Percentiles rank a stretch among this genome's conserved stretches.
These are phyloP conservation scores for Acanthopleura granulata DNA, from an alignment of 2,888 invertebrate genomes.

Conservation along the genomic window DNA sequence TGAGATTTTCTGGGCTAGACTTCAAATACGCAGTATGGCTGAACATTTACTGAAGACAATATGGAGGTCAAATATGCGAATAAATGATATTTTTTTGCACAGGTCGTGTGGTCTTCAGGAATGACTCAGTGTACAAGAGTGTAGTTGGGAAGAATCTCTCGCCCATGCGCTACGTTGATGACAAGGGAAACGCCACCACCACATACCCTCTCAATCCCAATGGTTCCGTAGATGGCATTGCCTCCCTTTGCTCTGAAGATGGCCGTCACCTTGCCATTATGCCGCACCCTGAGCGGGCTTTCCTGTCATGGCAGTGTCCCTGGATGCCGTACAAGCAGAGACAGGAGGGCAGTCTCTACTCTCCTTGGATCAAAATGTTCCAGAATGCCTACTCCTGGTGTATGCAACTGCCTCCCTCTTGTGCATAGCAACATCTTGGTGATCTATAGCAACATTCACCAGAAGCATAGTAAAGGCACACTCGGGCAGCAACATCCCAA, in stretches of 20 bases:
- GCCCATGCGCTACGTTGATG: conserved; percentile 88
- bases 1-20: too few relatives aligned
- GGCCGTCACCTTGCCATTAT: conserved; percentile 97
- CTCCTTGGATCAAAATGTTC: conserved; percentile 95
- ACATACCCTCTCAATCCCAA: conserved; percentile 92
- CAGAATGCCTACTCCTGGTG: conserved; percentile 80
- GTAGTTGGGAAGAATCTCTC: conserved; percentile 75
- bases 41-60: too few relatives aligned
- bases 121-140: conserved; percentile 55
- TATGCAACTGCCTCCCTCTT: conserved; percentile 18
- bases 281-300: conserved; percentile 98
- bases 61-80: not conserved
- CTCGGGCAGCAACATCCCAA: too few relatives aligned
- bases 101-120: conserved; percentile 72
- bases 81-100: conserved; percentile 24
- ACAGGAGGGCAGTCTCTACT: conserved; percentile 70
- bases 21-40: too few relatives aligned
- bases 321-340: conserved; percentile 61
- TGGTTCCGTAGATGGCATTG: conserved; percentile 79
- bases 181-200: conserved; percentile 75
- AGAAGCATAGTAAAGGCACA: too few relatives aligned
- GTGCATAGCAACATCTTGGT: too few relatives aligned
- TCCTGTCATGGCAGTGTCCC: conserved; percentile 89
- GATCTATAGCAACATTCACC: too few relatives aligned
- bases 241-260: conserved; percentile 89